Evolutionary conservation across 2,113 vertebrate genomes (phyloP).

Genomic region (Macquaria australasica): DNA sequence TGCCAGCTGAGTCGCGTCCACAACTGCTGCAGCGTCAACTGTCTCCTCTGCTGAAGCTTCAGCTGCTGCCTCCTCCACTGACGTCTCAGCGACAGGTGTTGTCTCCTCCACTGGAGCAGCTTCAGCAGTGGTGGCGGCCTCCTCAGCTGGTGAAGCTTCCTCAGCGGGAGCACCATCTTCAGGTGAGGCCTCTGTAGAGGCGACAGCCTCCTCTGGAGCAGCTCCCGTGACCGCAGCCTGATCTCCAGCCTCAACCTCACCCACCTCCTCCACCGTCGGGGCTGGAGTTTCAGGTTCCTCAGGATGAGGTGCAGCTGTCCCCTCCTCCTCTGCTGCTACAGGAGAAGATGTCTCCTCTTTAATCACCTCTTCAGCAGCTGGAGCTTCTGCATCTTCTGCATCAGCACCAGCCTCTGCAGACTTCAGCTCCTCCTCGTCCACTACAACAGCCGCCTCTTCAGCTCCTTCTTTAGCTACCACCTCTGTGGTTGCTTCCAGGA

Average conservation of each 20-base stretch:
- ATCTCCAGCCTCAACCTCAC: constrained; percentile 22
- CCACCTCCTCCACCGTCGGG: neutral
- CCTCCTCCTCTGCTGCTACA: constrained; percentile 16
- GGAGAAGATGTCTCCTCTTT: constrained; percentile 10
- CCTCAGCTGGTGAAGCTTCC: constrained; percentile 10
- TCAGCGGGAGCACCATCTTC: constrained; percentile 32
- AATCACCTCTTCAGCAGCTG: constrained; percentile 24
- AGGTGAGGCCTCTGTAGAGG: neutral
- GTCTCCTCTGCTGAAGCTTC: constrained; percentile 5
- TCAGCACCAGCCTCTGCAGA: constrained; percentile 13
- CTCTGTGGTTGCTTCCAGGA: constrained; percentile 7
- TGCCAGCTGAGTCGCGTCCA: constrained; percentile 31
- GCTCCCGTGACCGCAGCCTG: neutral
- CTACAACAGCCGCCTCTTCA: neutral
- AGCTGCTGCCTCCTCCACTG: constrained; percentile 4
- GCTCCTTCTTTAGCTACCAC: constrained; percentile 2
- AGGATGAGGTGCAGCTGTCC: neutral
- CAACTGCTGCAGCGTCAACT: neutral
- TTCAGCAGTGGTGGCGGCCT: constrained; percentile 20
- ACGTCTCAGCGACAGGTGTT: constrained; percentile 20
- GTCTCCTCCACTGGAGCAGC: constrained; percentile 7
- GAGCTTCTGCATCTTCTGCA: constrained; percentile 33
- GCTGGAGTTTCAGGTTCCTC: constrained; percentile 18
- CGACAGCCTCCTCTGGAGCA: neutral
- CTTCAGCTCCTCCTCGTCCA: constrained; percentile 31